These are phyloP conservation scores for Anagyrus pseudococci DNA, from an alignment of 2,888 invertebrate genomes.

Conservation along the genomic window DNA sequence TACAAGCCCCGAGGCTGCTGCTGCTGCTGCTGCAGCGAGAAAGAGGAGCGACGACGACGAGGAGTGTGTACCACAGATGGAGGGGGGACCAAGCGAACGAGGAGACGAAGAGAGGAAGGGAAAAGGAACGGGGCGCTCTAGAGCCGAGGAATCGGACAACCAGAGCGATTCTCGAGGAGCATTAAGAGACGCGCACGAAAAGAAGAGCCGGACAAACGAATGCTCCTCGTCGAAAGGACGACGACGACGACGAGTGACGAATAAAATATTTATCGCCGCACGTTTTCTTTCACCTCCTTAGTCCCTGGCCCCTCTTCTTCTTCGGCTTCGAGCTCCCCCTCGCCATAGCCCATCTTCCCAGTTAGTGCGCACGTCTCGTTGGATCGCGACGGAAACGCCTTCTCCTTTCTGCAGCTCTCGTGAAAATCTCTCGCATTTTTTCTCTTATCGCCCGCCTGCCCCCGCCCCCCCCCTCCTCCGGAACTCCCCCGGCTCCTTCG, in stretches of 20 bases:
- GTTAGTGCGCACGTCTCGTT: no score
- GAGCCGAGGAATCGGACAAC: no score
- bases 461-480: no score
- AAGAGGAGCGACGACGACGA: background rate
- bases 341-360: no score
- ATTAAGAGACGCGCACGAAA: slow-evolving; percentile 13
- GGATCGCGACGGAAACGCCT: no score
- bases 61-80: background rate
- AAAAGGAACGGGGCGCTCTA: background rate
- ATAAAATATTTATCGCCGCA: slow-evolving; percentile 26
- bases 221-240: background rate
- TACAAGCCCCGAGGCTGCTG: slow-evolving; percentile 2
- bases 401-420: no score
- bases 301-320: background rate
- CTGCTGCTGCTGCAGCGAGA: background rate
- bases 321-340: background rate
- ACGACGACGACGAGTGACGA: slow-evolving; percentile 6
- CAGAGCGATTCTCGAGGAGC: no score
- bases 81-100: background rate
- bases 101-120: background rate
- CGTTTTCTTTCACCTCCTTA: background rate
- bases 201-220: slow-evolving; percentile 14
- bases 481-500: no score
- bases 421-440: no score
- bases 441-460: no score